Percentiles rank a stretch among this genome's conserved stretches.
These are phyloP conservation scores for Pachycephus smyrnensis DNA, from an alignment of 2,888 invertebrate genomes.

Conservation along the genomic window DNA sequence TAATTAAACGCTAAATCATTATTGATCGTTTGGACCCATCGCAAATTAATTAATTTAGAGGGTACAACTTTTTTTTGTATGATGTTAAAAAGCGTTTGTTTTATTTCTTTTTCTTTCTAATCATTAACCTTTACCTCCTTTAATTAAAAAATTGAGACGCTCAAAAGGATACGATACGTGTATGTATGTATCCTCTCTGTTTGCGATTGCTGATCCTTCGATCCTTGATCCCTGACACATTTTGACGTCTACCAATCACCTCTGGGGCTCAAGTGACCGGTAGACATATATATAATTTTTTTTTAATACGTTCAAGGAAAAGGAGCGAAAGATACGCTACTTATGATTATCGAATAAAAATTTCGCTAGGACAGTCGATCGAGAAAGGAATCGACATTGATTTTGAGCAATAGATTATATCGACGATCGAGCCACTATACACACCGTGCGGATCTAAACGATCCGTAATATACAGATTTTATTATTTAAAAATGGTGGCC, in stretches of 20 bases:
- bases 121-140: background rate
- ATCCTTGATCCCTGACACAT: background rate
- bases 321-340: background rate
- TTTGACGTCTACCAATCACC: conserved; percentile 16
- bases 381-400: background rate
- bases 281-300: background rate
- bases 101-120: background rate
- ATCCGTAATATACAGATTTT: background rate
- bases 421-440: background rate
- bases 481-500: too few species aligned
- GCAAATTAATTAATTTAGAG: background rate
- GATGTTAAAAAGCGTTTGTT: background rate
- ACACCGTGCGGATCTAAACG: background rate
- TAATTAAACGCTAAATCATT: background rate
- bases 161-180: background rate
- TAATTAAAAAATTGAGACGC: background rate
- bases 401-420: background rate
- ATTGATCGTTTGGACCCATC: background rate
- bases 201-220: background rate
- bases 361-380: background rate
- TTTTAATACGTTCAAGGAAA: background rate
- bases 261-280: conserved; percentile 17
- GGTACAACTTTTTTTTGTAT: background rate
- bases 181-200: background rate
- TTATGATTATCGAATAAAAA: background rate